Evolutionary conservation across 2,888 invertebrate genomes (phyloP).

Genomic region (Eupithecia dodoneata): DNA sequence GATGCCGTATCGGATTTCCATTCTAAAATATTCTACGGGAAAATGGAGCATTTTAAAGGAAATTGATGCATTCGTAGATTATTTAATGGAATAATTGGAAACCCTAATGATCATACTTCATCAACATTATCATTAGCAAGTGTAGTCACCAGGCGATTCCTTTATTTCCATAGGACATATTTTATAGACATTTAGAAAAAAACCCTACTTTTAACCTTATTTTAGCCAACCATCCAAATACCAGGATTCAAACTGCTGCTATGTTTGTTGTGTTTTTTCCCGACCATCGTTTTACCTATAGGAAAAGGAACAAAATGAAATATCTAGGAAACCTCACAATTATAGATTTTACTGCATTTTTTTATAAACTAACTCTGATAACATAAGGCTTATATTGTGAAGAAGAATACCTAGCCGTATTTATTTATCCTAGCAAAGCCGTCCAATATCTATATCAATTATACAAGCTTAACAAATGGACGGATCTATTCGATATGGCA

Average conservation of each 20-base stretch:
- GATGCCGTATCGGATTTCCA: constrained; percentile 34
- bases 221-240: not conserved
- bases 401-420: not conserved
- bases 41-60: constrained; percentile 21
- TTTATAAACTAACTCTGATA: not conserved
- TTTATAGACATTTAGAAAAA: not conserved
- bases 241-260: not conserved
- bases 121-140: not conserved
- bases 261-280: not conserved
- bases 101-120: not conserved
- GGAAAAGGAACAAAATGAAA: not conserved
- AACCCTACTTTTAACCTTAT: not conserved
- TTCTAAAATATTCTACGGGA: constrained; percentile 22
- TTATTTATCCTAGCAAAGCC: not conserved
- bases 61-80: constrained; percentile 24
- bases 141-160: not conserved
- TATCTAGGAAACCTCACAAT: not conserved
- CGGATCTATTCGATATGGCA: not conserved
- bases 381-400: not conserved
- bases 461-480: not conserved
- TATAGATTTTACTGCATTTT: not conserved
- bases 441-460: not conserved
- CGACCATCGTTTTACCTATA: not conserved
- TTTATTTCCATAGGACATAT: not conserved
- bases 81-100: not conserved